Base-by-base conservation (phyloP, 2,113 vertebrate species). In the Ophiodon elongatus region DNA sequence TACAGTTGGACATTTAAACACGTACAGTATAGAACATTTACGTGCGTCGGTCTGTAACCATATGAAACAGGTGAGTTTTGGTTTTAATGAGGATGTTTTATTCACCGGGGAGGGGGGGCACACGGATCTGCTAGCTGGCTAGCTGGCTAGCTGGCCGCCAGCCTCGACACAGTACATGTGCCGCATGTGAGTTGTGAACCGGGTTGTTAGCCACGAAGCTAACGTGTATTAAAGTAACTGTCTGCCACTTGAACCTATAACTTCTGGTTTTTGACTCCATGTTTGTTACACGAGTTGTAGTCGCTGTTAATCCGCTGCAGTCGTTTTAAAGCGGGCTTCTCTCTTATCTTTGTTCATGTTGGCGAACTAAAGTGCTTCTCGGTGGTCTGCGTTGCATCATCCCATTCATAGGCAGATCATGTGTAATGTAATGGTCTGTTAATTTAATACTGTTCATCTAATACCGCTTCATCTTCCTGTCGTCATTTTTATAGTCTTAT, bases 61-160 rank as follows among this genome's bases (percentile, higher is more conserved):
- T 77, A 93, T 91, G 91, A 92, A 81, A 92, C 85, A 92, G 93
- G 94, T 95, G 70, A 89, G 91, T 80, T 71, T 41, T 52, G 4
- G 4, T 2, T 2, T 4, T 4, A 21, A 47, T 29, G 31, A 33
- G 54, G 6, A 8, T 25, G 59, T 2, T 64, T 67, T 89, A n/a
- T n/a, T 72, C 29, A 23, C 1, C 15, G 33, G 78, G 62, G 29
- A 62, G 8, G 9, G 56, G 19, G 8, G 4, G 25, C 76, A 50
- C 41, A 69, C 76, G 39, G 50, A 11, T 57, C 3, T 82, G 82
- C 67, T 83, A 82, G 76, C 39, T 76, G 17, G 63, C 52, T 62
- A 52, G 76, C 88, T 79, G 85, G 50, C 63, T 45, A 45, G 43
- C 43, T 45, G 3, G 14, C 15, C 4, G 85, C 56, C 88, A 91